These are phyloP conservation scores for Cantharis flavilabris DNA, from an alignment of 2,888 invertebrate species.

Conservation along the genomic window DNA sequence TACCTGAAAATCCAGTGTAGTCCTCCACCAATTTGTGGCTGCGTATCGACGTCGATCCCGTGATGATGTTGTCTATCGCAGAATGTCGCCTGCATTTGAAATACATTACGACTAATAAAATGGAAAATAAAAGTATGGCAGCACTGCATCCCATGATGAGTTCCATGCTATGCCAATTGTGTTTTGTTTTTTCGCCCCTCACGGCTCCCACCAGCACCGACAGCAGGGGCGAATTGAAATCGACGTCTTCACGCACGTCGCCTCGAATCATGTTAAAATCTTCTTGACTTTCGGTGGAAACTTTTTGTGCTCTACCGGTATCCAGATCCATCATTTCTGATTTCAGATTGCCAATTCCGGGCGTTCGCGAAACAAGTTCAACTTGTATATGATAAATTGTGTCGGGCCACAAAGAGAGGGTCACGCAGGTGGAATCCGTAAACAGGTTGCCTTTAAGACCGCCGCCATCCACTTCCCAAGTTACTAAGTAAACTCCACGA, in stretches of 20 bases:
- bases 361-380: constrained; percentile 64
- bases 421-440: constrained; percentile 79
- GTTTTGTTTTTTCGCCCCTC: constrained; percentile 63
- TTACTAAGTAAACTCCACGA: constrained; percentile 75
- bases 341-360: constrained; percentile 65
- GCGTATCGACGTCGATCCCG: constrained; percentile 64
- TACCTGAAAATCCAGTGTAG: constrained; percentile 53
- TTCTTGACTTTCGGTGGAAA: constrained; percentile 67
- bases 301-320: constrained; percentile 66
- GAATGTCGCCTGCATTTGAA: constrained; percentile 65
- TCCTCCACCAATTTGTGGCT: constrained; percentile 67
- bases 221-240: constrained; percentile 60
- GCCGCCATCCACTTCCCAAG: constrained; percentile 83
- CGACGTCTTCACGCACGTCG: constrained; percentile 50
- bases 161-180: constrained; percentile 62
- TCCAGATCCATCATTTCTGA: constrained; percentile 70
- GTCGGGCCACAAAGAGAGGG: constrained; percentile 79
- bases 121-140: constrained; percentile 57
- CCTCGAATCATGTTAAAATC: constrained; percentile 60
- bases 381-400: constrained; percentile 83
- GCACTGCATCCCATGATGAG: constrained; percentile 64
- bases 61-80: constrained; percentile 60
- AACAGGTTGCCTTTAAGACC: constrained; percentile 81
- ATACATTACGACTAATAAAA: constrained; percentile 60
- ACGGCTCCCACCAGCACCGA: constrained; percentile 68